Evolutionary conservation across 2,113 vertebrate species (phyloP), one percentile per base, ranked within the genome.

Genomic region (Phalacrocorax pelagicus): DNA sequence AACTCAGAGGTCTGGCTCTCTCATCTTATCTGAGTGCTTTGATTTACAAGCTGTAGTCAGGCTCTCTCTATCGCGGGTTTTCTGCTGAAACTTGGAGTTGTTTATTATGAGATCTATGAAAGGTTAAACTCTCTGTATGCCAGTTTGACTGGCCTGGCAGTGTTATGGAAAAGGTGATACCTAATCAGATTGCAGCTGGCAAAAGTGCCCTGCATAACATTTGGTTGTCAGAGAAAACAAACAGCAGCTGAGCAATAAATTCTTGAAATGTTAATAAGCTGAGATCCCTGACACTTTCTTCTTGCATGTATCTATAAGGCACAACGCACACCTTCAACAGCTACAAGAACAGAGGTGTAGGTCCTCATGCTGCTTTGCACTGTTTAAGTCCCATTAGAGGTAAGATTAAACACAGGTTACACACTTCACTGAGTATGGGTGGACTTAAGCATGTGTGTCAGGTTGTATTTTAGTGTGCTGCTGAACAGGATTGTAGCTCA

Each of bases 181-280:
- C 86, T 94, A 92, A 97, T 97, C 97, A 97, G 95, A 82, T 36
- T 91, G 83, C 93, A 96, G 97, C 94, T 96, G 97, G 97, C 72
- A 94, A 96, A 92, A 81, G 83, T 86, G 58, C 63, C 79, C 79
- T 94, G 80, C 54, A 19, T 79, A 94, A 65, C 92, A 93, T 96
- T 96, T 97, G 78, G 91, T 94, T 97, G 95, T 96, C 95, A 97
- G 94, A 96, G 96, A 92, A 96, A 97, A 94, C 88, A 97, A 95
- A 96, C 70, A 91, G 94, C 69, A 74, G 88, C 88, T 94, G 92
- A 95, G 90, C 46, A 95, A 72, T 86, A 51, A 61, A 94, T 92
- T 89, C 81, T 94, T 86, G 75, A 89, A 94, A 90, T 86, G 93
- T 61, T 94, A 73, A 89, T 81, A 77, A 96, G 65, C 49, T 89